Conservation (phyloP, 2,888 invertebrate genomes). For the Glomeris marginata region DNA sequence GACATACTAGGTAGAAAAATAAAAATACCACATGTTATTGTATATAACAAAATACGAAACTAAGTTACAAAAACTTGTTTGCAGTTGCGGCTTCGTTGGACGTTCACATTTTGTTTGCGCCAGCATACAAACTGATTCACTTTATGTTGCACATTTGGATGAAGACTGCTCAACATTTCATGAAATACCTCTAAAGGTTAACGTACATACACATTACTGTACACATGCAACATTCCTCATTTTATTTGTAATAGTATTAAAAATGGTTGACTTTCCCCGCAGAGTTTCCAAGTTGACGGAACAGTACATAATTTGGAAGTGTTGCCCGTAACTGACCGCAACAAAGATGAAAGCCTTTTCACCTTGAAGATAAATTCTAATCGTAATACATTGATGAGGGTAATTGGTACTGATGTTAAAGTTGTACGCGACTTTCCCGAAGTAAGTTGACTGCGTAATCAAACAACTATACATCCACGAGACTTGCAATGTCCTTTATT, state of each 20-base stretch:
- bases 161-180: slow-evolving; percentile 15
- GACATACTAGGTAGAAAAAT: slow-evolving; percentile 1
- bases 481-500: no score
- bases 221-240: no score
- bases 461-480: no score
- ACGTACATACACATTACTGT: not conserved
- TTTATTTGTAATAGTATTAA: not conserved
- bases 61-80: not conserved
- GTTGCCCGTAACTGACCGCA: slow-evolving; percentile 15
- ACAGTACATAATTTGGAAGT: slow-evolving; percentile 9
- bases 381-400: not conserved
- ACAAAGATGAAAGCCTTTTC: slow-evolving; percentile 16
- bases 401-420: not conserved
- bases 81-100: slow-evolving; percentile 16
- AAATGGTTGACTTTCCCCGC: slow-evolving; percentile 9
- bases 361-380: slow-evolving; percentile 9
- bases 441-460: no score
- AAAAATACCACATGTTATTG: slow-evolving; percentile 33
- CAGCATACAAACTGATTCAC: slow-evolving; percentile 10
- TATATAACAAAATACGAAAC: not conserved
- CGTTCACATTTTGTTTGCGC: slow-evolving; percentile 16
- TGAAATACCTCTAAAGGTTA: slow-evolving; percentile 1
- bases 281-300: slow-evolving; percentile 13
- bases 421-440: slow-evolving; percentile 1
- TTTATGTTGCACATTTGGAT: slow-evolving; percentile 15